These are phyloP conservation scores for Xanthorhoe designata DNA, from an alignment of 2,888 invertebrate genomes.

Conservation along the genomic window DNA sequence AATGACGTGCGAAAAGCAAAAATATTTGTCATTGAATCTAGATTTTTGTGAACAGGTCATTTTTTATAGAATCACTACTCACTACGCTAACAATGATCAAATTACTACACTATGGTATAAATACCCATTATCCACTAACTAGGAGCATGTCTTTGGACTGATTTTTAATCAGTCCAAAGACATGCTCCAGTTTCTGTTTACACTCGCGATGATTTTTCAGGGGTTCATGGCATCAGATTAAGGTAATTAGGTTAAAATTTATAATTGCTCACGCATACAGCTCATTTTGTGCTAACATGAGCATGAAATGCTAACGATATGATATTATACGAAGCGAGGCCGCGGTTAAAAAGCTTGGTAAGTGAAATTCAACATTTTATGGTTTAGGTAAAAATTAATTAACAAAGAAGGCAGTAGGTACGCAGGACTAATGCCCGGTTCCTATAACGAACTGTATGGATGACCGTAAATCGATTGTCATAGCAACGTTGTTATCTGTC, in stretches of 20 bases:
- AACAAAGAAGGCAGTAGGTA: not conserved
- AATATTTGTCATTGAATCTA: too few species aligned
- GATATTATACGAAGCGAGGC: slow-evolving; percentile 59
- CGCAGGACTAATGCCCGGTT: too few species aligned
- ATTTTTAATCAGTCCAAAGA: slow-evolving; percentile 17
- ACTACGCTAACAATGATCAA: too few species aligned
- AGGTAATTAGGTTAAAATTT: slow-evolving; percentile 61
- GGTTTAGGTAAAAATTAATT: not conserved
- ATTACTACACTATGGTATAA: too few species aligned
- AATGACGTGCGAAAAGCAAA: too few species aligned
- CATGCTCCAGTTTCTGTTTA: slow-evolving; percentile 42
- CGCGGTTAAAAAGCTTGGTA: slow-evolving; percentile 38
- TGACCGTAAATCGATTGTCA: too few species aligned
- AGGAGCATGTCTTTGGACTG: too few species aligned
- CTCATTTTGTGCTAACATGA: slow-evolving; percentile 57
- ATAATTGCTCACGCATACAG: slow-evolving; percentile 61
- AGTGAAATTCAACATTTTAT: slow-evolving; percentile 20
- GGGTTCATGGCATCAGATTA: slow-evolving; percentile 49
- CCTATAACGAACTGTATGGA: too few species aligned
- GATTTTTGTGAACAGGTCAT: too few species aligned
- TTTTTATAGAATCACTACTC: too few species aligned
- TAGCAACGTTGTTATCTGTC: too few species aligned
- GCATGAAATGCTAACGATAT: slow-evolving; percentile 66
- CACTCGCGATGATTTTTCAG: slow-evolving; percentile 46
- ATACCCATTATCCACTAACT: not conserved